A percentile compares a stretch with the other conserved stretches of the same genome.
These are phyloP conservation scores for Leucozona laternaria DNA, from an alignment of 2,888 invertebrate genomes.

Conservation along the genomic window DNA sequence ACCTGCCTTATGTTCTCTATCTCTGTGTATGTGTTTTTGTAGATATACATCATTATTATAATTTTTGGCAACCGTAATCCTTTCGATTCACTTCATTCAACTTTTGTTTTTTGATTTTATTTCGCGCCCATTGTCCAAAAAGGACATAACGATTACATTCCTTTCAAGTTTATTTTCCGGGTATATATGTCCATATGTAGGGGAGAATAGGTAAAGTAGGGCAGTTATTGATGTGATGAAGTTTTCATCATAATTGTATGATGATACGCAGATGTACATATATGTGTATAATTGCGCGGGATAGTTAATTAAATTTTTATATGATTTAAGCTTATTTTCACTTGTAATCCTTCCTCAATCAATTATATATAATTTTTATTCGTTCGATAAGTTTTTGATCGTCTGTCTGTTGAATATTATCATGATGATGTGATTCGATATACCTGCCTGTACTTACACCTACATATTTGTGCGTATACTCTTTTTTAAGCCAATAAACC, in stretches of 20 bases:
- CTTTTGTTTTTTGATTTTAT: conserved; percentile 59
- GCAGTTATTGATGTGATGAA: not conserved
- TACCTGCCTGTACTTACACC: no score
- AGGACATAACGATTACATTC: conserved; percentile 1
- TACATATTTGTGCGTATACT: no score
- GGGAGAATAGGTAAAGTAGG: conserved; percentile 17
- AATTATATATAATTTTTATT: conserved; percentile 16
- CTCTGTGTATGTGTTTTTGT: not conserved
- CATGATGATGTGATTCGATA: no score
- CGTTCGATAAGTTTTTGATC: not conserved
- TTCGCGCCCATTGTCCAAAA: conserved; percentile 31
- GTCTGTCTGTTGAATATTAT: not conserved
- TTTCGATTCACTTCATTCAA: conserved; percentile 42
- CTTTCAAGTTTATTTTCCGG: not conserved
- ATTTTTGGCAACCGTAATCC: conserved; percentile 63
- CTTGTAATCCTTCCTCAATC: conserved; percentile 72
- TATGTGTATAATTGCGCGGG: conserved; percentile 73
- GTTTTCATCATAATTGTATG: conserved; percentile 77
- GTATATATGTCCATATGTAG: not conserved
- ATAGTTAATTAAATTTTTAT: conserved; percentile 83
- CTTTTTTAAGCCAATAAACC: not conserved
- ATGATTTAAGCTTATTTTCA: conserved; percentile 78
- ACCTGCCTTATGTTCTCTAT: not conserved
- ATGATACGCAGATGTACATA: conserved; percentile 71
- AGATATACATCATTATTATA: conserved; percentile 3